Percentiles rank a stretch among this genome's conserved stretches.
These are phyloP conservation scores for Drosophila mimica DNA, from an alignment of 2,888 invertebrate genomes.

Conservation along the genomic window DNA sequence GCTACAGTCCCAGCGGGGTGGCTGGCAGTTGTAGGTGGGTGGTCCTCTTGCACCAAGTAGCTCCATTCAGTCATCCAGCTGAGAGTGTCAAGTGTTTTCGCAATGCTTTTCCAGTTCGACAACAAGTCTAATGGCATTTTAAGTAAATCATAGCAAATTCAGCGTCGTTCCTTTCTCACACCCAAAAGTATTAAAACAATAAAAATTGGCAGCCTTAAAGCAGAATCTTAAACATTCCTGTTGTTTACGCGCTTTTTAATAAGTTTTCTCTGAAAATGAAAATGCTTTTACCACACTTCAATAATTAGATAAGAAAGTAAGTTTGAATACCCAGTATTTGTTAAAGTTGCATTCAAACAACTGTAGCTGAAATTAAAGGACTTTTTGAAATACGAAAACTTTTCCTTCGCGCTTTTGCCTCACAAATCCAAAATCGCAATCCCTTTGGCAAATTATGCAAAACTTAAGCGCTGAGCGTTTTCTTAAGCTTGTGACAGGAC, in stretches of 20 bases:
- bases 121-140: conserved; percentile 70
- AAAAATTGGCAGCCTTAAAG: background rate
- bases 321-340: background rate
- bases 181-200: background rate
- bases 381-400: background rate
- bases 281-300: background rate
- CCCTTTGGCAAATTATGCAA: conserved; percentile 54
- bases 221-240: background rate
- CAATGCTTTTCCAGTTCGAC: conserved; percentile 41
- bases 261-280: background rate
- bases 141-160: conserved; percentile 59
- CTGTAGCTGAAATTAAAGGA: background rate
- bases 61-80: conserved; percentile 57
- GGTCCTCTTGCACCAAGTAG: conserved; percentile 29
- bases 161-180: conserved; percentile 9
- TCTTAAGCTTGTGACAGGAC: conserved; percentile 24
- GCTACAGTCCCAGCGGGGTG: background rate
- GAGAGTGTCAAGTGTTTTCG: conserved; percentile 62
- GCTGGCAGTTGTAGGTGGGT: conserved; percentile 9
- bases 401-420: background rate
- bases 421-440: conserved; percentile 26
- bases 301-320: no score
- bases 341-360: background rate
- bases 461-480: conserved; percentile 41
- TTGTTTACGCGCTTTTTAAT: background rate